These are phyloP conservation scores for Leptoclinus maculatus DNA, from an alignment of 2,797 vertebrate genomes.

Conservation along the genomic window DNA sequence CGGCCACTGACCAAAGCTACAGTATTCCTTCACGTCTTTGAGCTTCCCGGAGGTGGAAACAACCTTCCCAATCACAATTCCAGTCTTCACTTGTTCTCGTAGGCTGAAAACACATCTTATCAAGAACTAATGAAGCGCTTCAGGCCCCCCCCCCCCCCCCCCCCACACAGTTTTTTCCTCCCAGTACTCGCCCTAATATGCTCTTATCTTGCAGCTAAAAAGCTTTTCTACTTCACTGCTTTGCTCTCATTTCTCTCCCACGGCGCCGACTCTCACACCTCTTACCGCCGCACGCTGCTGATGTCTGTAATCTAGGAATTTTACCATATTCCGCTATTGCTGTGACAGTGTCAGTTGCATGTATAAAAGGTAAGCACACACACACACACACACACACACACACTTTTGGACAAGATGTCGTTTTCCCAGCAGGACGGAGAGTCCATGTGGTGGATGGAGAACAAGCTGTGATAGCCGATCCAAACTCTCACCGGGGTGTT, in stretches of 20 bases:
- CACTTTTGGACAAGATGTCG: not conserved
- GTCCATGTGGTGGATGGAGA: conserved; percentile 1
- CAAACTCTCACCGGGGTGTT: not conserved
- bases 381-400: not conserved
- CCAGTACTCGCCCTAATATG: conserved; percentile 51
- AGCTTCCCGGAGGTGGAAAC: conserved; percentile 28
- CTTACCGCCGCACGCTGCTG: conserved; percentile 4
- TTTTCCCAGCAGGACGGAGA: not conserved
- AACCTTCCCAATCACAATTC: conserved; percentile 13
- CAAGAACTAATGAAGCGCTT: conserved; percentile 49
- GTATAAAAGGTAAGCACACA: not conserved
- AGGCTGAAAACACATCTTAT: conserved; percentile 24
- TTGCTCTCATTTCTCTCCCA: conserved; percentile 36
- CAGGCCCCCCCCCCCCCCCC: not conserved
- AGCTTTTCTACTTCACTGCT: conserved; percentile 60
- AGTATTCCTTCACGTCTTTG: not conserved
- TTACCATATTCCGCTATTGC: not conserved
- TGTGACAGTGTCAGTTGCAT: not conserved
- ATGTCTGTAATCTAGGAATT: conserved; percentile 44
- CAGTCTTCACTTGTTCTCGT: not conserved
- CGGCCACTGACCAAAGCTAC: not conserved
- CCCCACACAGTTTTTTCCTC: conserved; percentile 10
- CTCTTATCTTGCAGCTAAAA: conserved; percentile 56
- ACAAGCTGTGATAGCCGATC: no score
- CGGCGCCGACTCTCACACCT: conserved; percentile 10